Evolutionary conservation across 2,797 vertebrate genomes (phyloP).

Genomic region (Peromyscus melanophrys): DNA sequence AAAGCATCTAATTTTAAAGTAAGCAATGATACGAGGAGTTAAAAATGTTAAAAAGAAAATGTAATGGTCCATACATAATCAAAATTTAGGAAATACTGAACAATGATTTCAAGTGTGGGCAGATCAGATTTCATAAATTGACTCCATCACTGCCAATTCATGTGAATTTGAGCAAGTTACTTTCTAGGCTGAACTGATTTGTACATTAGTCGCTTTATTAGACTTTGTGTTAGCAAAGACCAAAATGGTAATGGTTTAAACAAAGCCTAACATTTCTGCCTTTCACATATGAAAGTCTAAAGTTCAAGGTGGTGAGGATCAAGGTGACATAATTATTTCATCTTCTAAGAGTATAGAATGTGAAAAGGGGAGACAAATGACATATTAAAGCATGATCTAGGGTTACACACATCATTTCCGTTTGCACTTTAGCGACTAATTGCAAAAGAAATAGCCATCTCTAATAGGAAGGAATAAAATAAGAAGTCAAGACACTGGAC

Average conservation of each 20-base stretch:
- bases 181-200: slow-evolving; percentile 31
- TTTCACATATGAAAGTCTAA: slow-evolving; percentile 23
- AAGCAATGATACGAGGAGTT: slow-evolving; percentile 11
- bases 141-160: not conserved
- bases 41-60: not conserved
- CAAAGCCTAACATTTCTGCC: slow-evolving; percentile 1
- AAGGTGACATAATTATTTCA: not conserved
- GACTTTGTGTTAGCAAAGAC: slow-evolving; percentile 51
- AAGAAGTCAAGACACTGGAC: not conserved
- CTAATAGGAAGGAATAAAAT: slow-evolving; percentile 1
- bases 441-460: slow-evolving; percentile 46
- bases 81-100: slow-evolving; percentile 40
- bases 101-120: not conserved
- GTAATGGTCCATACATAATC: not conserved
- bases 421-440: not conserved
- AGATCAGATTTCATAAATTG: slow-evolving; percentile 22
- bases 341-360: not conserved
- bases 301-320: not conserved
- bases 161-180: slow-evolving; percentile 36
- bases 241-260: slow-evolving; percentile 47
- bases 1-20: slow-evolving; percentile 49
- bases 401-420: not conserved
- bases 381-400: not conserved
- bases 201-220: not conserved
- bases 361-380: not conserved